A percentile compares a stretch with the other conserved stretches of the same genome.
These are phyloP conservation scores for Aurelia aurita DNA, from an alignment of 30 jellyfish, hydroid and myxozoan genomes.

Conservation along the genomic window DNA sequence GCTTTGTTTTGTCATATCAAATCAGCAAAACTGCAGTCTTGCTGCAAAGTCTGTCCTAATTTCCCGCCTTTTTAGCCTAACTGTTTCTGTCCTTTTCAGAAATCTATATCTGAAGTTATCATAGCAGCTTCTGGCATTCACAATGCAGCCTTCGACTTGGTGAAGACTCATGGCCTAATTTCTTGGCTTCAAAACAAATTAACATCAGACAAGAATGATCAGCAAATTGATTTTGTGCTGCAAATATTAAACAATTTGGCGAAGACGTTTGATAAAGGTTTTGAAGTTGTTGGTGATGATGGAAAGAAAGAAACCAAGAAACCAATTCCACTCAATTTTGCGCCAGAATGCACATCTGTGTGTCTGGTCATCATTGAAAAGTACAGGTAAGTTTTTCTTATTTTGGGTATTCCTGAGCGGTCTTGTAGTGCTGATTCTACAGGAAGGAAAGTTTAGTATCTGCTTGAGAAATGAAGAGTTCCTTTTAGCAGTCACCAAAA, in stretches of 20 bases:
- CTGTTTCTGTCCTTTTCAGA: conserved; percentile 48
- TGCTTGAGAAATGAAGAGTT: no score
- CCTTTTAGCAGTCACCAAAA: no score
- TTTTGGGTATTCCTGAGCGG: no score
- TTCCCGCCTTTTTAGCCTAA: background rate
- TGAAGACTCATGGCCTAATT: conserved; percentile 79
- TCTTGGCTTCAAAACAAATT: conserved; percentile 71
- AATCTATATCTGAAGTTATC: conserved; percentile 46
- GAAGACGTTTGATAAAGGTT: conserved; percentile 45
- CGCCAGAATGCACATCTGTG: conserved; percentile 36
- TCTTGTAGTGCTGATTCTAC: no score
- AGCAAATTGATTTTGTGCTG: conserved; percentile 2
- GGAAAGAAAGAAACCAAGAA: conserved; percentile 35
- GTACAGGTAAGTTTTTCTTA: conserved; percentile 17
- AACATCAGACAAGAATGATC: background rate
- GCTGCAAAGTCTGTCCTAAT: background rate
- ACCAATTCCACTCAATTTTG: conserved; percentile 32
- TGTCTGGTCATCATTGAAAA: conserved; percentile 22
- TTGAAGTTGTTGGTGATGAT: conserved; percentile 6
- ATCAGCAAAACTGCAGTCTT: background rate
- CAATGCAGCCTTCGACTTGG: conserved; percentile 90
- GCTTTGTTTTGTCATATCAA: background rate
- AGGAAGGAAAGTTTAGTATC: no score
- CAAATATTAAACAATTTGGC: conserved; percentile 5
- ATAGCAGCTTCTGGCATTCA: conserved; percentile 70